Conservation (phyloP, 1,140 invertebrate genomes). For the Artemia franciscana region DNA sequence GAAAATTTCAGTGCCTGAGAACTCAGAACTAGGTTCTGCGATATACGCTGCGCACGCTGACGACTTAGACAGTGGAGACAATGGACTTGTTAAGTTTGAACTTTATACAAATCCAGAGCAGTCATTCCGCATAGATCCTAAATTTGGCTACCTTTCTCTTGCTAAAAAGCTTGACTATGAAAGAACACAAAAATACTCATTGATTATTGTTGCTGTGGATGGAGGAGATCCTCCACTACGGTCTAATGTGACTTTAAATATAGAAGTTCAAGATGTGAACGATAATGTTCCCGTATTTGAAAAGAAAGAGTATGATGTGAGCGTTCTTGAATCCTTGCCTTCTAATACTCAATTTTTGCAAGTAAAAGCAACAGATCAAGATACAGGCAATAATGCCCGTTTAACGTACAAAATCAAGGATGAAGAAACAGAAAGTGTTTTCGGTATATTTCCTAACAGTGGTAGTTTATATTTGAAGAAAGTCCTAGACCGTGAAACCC, state of each 20-base stretch:
- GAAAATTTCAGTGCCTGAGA: slow-evolving; percentile 67
- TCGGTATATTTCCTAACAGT: slow-evolving; percentile 64
- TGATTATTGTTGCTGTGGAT: slow-evolving; percentile 59
- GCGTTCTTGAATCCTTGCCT: slow-evolving; percentile 49
- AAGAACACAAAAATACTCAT: slow-evolving; percentile 47
- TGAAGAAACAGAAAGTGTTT: slow-evolving; percentile 28
- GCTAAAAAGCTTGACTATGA: slow-evolving; percentile 61
- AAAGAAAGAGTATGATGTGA: slow-evolving; percentile 47
- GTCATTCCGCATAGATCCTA: slow-evolving; percentile 40
- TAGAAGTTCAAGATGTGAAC: slow-evolving; percentile 81
- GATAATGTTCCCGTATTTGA: slow-evolving; percentile 69
- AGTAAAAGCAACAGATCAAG: slow-evolving; percentile 64
- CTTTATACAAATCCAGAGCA: slow-evolving; percentile 28
- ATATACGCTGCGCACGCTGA: slow-evolving; percentile 63
- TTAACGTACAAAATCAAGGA: slow-evolving; percentile 45
- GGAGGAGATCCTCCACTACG: slow-evolving; percentile 41
- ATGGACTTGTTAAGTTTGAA: slow-evolving; percentile 48
- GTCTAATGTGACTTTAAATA: slow-evolving; percentile 53
- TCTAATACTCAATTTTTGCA: slow-evolving; percentile 46
- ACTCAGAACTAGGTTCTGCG: slow-evolving; percentile 44
- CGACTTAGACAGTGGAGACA: slow-evolving; percentile 53
- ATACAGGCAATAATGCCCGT: slow-evolving; percentile 78
- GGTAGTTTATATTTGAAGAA: slow-evolving; percentile 54
- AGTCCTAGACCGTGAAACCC: slow-evolving; percentile 50
- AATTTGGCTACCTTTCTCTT: slow-evolving; percentile 38